Base-by-base conservation (phyloP, 2,797 vertebrate genomes). In the Diplodus puntazzo region DNA sequence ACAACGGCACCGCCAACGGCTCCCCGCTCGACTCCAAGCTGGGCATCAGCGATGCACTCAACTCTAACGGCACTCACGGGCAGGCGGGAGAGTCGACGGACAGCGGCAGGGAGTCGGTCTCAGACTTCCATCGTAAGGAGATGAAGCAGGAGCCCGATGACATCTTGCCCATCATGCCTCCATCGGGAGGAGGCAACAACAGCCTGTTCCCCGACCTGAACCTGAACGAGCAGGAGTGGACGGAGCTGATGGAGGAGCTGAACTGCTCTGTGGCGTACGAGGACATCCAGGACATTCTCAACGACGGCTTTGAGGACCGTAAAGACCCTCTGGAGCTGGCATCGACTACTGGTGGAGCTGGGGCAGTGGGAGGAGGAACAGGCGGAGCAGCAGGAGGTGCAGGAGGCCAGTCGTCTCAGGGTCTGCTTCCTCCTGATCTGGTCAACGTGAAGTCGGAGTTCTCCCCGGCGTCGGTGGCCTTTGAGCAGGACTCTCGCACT, bases 191-290 rank as follows among this genome's bases (percentile, higher is more conserved):
- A 5, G 95, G 97, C 8, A 96, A 95, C 88, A 98, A 96, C 92
- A 98, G 96, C 91, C 92, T 99, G 84, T 97, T 99, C 93, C 96
- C 97, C 0, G 98, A 99, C 94, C 96, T 99, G 66, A 99, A 99
- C 94, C 95, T 99, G 27, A 98, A 99, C 0, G 98, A 99, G 89
- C 98, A 99, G 92, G 98, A 99, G 80, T 99, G 98, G 98, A 97
- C 96, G 52, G 98, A 99, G 91, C 97, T 99, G 79, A 99, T 99
- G 78, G 98, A 99, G 90, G 98, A 99, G 92, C 96, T 99, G 50
- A 99, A 98, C 84, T 96, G 97, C 79, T 97, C 98, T 0, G 97
- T 99, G 86, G 96, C 96, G 0, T 98, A 98, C 50, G 97, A 98
- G 89, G 98, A 99, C 91, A 98, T 99, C 94, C 97, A 99, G 94